Percentiles rank a stretch among this genome's conserved stretches.
phyloP scores from a whole-genome alignment of 2,113 vertebrate genomes.

The Tursiops truncatus region DNA sequence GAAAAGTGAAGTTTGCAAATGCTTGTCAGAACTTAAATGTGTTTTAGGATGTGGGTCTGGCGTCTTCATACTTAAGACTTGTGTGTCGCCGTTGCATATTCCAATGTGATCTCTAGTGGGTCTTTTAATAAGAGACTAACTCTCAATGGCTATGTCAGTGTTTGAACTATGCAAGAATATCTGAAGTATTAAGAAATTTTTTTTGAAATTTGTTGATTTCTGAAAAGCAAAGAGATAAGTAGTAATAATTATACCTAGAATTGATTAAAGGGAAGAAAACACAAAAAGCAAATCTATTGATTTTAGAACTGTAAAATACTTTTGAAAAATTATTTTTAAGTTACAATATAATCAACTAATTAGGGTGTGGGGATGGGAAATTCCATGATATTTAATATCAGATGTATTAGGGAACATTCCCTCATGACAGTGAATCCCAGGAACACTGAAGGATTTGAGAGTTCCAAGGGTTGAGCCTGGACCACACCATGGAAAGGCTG shows the following conservation, averaged over 20 bases:
- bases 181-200: not conserved
- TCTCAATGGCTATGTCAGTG: not conserved
- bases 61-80: not conserved
- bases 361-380: not conserved
- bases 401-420: not conserved
- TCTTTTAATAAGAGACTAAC: not conserved
- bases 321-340: not conserved
- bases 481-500: not conserved
- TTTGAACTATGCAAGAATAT: not conserved
- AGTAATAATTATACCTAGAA: not conserved
- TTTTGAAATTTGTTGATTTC: not conserved
- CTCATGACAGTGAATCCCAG: not conserved
- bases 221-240: not conserved
- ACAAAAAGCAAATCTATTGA: not conserved
- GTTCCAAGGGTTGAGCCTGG: not conserved
- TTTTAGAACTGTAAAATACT: not conserved
- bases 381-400: not conserved
- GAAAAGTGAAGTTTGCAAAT: constrained; percentile 54
- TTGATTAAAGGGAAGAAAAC: not conserved
- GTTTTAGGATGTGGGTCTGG: not conserved
- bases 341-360: not conserved
- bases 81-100: not conserved
- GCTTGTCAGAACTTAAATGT: not conserved
- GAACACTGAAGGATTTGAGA: not conserved
- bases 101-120: not conserved